A percentile compares a stretch with the other conserved stretches of the same genome.
phyloP scores from a whole-genome alignment of 2,113 vertebrate genomes.

The Brachirus orientalis region DNA sequence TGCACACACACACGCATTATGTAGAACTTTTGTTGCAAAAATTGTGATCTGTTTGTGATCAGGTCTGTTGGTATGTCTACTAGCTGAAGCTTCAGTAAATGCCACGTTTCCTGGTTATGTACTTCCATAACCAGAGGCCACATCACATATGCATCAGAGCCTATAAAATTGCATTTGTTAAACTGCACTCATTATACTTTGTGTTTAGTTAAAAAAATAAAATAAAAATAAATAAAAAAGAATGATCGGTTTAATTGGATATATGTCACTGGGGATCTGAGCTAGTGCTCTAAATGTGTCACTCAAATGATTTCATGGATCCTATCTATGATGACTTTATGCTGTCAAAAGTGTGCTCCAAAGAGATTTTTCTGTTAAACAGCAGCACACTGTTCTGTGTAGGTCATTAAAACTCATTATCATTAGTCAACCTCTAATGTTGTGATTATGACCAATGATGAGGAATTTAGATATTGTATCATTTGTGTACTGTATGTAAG shows the following conservation, averaged over 20 bases:
- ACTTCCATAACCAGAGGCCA: constrained; percentile 57
- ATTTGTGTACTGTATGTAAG: too few relatives aligned
- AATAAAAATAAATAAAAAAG: too few relatives aligned
- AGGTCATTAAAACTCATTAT: not conserved
- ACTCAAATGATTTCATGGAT: not conserved
- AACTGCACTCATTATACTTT: constrained; percentile 35
- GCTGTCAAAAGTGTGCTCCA: not conserved
- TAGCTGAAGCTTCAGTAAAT: constrained; percentile 60
- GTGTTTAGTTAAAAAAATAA: constrained; percentile 50
- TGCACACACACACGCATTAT: constrained; percentile 6
- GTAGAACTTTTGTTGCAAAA: constrained; percentile 6
- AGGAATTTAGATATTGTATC: too few relatives aligned
- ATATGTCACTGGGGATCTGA: constrained; percentile 13
- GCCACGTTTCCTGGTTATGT: constrained; percentile 67
- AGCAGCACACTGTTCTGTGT: too few relatives aligned
- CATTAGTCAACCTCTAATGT: too few relatives aligned
- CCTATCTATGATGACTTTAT: not conserved
- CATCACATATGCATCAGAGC: constrained; percentile 58
- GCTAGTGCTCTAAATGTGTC: constrained; percentile 2
- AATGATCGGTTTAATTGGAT: constrained; percentile 44
- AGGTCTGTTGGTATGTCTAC: constrained; percentile 57
- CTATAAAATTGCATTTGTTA: constrained; percentile 64
- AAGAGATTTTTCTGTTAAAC: not conserved
- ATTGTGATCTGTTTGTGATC: constrained; percentile 51
- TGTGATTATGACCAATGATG: too few relatives aligned